Percentiles rank a stretch among this genome's conserved stretches.
These are phyloP conservation scores for Serilophus lunatus DNA, from an alignment of 2,113 vertebrate species.

Conservation along the genomic window DNA sequence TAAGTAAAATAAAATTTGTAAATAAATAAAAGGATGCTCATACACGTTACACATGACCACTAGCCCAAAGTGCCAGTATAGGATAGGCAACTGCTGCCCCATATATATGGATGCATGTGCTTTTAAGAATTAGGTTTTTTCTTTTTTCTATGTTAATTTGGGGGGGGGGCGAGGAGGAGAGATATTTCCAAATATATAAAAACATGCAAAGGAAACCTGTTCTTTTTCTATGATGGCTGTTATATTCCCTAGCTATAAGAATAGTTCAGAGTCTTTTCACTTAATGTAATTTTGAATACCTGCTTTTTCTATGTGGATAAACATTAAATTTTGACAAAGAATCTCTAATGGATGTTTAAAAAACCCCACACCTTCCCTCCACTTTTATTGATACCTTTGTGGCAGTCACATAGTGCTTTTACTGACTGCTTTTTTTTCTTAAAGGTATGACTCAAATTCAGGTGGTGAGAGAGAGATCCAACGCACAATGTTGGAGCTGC, in stretches of 20 bases:
- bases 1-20: too few relatives aligned
- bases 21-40: not conserved
- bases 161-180: not conserved
- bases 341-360: accelerated
- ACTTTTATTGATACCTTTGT: not conserved
- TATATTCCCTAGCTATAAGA: not conserved
- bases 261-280: not conserved
- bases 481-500: slow-evolving; percentile 94
- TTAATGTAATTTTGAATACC: not conserved
- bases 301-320: not conserved
- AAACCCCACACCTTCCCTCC: not conserved
- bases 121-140: not conserved
- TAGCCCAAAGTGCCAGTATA: not conserved
- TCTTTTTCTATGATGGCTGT: not conserved
- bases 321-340: not conserved
- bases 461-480: slow-evolving; percentile 97
- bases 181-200: not conserved
- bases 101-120: not conserved
- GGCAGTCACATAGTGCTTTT: not conserved
- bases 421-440: not conserved
- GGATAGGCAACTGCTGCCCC: not conserved
- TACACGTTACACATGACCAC: not conserved
- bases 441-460: slow-evolving; percentile 95
- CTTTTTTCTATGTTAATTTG: not conserved
- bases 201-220: not conserved